These are phyloP conservation scores for Dipus sagitta DNA, from an alignment of 2,797 vertebrate genomes.

Conservation along the genomic window DNA sequence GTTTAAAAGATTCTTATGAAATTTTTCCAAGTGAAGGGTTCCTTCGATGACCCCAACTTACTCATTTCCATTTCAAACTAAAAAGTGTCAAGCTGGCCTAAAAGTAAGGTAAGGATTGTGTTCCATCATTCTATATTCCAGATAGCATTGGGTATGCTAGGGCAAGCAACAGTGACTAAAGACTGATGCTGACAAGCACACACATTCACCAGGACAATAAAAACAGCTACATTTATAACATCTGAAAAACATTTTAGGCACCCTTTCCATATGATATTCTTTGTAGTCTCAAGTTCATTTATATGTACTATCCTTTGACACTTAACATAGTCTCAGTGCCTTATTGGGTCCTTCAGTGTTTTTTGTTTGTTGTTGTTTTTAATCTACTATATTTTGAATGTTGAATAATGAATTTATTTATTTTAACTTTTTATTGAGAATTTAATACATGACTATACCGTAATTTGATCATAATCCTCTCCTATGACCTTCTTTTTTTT, in stretches of 20 bases:
- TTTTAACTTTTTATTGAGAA: no score
- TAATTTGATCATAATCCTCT: no score
- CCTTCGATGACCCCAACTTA: conserved; percentile 67
- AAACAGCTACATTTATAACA: conserved; percentile 84
- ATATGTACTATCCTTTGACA: conserved; percentile 22
- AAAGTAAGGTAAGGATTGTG: conserved; percentile 85
- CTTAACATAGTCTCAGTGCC: conserved; percentile 21
- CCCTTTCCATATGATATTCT: conserved; percentile 69
- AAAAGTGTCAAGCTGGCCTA: conserved; percentile 82
- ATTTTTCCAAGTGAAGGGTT: conserved; percentile 76
- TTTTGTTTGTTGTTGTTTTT: no score
- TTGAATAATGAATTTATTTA: no score
- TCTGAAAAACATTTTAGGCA: conserved; percentile 80
- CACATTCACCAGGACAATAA: conserved; percentile 83
- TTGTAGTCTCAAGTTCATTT: conserved; percentile 60
- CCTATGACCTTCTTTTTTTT: no score
- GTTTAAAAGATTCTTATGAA: conserved; percentile 72
- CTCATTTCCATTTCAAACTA: conserved; percentile 82
- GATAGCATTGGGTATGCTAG: conserved; percentile 83
- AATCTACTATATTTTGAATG: no score
- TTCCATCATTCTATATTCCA: conserved; percentile 81
- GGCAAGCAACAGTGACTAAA: conserved; percentile 83
- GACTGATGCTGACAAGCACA: conserved; percentile 71
- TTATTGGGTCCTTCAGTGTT: not conserved
- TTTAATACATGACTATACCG: no score